A percentile compares a stretch with the other conserved stretches of the same genome.
These are phyloP conservation scores for Cactoblastis cactorum DNA, from an alignment of 2,888 invertebrate genomes.

Conservation along the genomic window DNA sequence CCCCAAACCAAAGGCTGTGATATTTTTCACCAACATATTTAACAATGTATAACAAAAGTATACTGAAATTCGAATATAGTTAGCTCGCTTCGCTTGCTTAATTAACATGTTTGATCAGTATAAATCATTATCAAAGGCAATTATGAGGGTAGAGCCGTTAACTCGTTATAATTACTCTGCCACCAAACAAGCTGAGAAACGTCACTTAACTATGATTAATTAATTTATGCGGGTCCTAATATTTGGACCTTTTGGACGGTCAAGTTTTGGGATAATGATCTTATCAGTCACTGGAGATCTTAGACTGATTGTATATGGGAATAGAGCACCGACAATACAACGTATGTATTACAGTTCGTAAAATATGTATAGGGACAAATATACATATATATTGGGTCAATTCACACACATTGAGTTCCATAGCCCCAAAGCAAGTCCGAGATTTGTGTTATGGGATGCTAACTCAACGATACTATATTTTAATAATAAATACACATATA, in stretches of 20 bases:
- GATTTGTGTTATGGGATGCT: too few relatives aligned
- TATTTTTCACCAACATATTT: too few relatives aligned
- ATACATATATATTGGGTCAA: too few relatives aligned
- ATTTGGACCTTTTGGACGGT: constrained; percentile 17
- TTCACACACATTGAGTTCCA: neutral
- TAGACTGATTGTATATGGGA: neutral
- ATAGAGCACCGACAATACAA: neutral
- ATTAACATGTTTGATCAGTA: neutral
- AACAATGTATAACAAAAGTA: too few relatives aligned
- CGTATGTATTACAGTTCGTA: too few relatives aligned
- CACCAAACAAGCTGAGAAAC: constrained; percentile 13
- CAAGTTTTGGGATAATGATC: constrained; percentile 9
- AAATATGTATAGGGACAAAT: too few relatives aligned
- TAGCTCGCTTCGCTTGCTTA: too few relatives aligned
- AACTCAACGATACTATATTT: too few relatives aligned
- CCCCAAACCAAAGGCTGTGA: too few relatives aligned
- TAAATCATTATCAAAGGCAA: neutral
- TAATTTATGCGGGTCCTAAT: constrained; percentile 22
- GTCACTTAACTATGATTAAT: constrained; percentile 21
- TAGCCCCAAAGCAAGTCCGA: too few relatives aligned
- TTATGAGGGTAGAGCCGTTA: neutral
- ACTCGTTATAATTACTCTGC: constrained; percentile 4
- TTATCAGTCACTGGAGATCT: constrained; percentile 10
- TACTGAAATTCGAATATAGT: too few relatives aligned
- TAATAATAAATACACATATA: too few relatives aligned